These are phyloP conservation scores for Cyclura pinguis DNA, from an alignment of 2,797 vertebrate species.

Conservation along the genomic window DNA sequence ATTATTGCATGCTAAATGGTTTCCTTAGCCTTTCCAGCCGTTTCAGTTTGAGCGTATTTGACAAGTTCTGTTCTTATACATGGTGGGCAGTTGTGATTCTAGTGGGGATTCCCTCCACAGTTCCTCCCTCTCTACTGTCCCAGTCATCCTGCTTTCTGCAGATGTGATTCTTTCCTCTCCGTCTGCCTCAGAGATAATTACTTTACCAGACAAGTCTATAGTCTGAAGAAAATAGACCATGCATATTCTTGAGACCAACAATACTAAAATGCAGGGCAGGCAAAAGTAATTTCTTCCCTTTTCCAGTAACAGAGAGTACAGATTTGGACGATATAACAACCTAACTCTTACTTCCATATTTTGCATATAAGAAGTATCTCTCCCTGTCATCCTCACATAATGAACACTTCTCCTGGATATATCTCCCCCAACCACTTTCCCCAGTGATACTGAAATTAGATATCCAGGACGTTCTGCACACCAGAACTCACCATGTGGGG, in stretches of 20 bases:
- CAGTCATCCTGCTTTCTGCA: slow-evolving; percentile 75
- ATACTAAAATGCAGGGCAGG: slow-evolving; percentile 40
- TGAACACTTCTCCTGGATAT: neutral
- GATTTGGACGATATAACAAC: neutral
- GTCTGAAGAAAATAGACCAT: slow-evolving; percentile 72
- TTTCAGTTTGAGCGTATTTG: slow-evolving; percentile 74
- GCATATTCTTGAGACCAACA: slow-evolving; percentile 73
- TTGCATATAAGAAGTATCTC: neutral
- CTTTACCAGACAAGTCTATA: slow-evolving; percentile 75
- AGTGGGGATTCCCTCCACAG: slow-evolving; percentile 45
- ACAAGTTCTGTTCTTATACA: slow-evolving; percentile 65
- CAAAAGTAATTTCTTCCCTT: neutral
- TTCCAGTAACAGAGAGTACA: slow-evolving; percentile 39
- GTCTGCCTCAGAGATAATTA: slow-evolving; percentile 77
- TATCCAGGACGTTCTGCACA: neutral
- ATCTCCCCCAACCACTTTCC: neutral
- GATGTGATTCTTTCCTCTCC: slow-evolving; percentile 72
- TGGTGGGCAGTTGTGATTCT: slow-evolving; percentile 77
- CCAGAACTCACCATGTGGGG: slow-evolving; percentile 4
- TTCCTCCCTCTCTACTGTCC: slow-evolving; percentile 58
- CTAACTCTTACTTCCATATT: neutral
- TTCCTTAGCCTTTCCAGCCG: slow-evolving; percentile 75
- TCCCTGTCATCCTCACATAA: neutral
- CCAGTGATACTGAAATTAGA: neutral
- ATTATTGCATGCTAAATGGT: slow-evolving; percentile 64